Conservation (phyloP, 1,140 invertebrate species). For the Zaprionus ghesquierei region DNA sequence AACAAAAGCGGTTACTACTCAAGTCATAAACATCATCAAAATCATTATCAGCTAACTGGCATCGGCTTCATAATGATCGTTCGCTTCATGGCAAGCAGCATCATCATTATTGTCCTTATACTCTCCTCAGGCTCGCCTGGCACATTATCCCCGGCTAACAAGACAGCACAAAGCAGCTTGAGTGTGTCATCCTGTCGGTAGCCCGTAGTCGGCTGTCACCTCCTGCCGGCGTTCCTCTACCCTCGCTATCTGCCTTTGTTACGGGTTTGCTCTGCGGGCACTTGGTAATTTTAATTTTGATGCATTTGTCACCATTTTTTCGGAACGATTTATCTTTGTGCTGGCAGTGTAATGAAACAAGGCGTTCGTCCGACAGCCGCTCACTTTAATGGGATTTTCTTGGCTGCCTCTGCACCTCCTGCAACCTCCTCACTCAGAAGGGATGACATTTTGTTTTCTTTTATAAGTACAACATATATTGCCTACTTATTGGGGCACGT, state of each 20-base stretch:
- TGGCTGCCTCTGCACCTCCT: background rate
- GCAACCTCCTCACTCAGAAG: background rate
- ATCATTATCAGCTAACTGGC: conserved; percentile 55
- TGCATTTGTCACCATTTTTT: conserved; percentile 75
- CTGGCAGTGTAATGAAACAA: conserved; percentile 64
- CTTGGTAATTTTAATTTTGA: conserved; percentile 79
- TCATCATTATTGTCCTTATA: conserved; percentile 18
- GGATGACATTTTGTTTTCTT: background rate
- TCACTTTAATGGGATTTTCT: conserved; percentile 62
- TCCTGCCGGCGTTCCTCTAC: background rate
- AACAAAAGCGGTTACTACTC: conserved; percentile 41
- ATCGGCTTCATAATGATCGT: conserved; percentile 43
- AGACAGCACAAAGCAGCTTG: conserved; percentile 66
- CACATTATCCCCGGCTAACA: conserved; percentile 67
- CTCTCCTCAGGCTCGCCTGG: conserved; percentile 32
- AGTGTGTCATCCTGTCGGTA: conserved; percentile 60
- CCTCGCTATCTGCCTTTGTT: background rate
- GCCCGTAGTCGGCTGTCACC: background rate
- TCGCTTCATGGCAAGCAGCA: conserved; percentile 12
- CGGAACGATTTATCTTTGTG: conserved; percentile 67
- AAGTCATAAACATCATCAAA: conserved; percentile 63
- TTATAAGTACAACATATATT: conserved; percentile 38
- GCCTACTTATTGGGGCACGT: conserved; percentile 46
- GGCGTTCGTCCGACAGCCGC: conserved; percentile 47
- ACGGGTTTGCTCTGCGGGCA: conserved; percentile 35